A percentile compares a stretch with the other conserved stretches of the same genome.
These are phyloP conservation scores for Blastobasis adustella DNA, from an alignment of 2,888 invertebrate genomes.

Conservation along the genomic window DNA sequence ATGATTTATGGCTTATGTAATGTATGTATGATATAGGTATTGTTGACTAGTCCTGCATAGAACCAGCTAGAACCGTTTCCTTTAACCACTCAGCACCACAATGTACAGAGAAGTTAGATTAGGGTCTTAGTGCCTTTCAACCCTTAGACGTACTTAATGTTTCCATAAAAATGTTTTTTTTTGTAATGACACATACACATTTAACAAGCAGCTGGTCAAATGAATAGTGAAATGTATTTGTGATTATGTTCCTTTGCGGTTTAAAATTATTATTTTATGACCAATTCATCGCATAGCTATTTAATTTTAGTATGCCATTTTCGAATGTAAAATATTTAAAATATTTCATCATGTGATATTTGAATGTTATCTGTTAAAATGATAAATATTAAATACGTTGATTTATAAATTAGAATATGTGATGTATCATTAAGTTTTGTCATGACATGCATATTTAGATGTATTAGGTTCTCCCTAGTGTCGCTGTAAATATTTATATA, in stretches of 20 bases:
- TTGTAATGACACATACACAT: not conserved
- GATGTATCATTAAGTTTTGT: conserved; percentile 26
- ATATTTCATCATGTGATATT: conserved; percentile 71
- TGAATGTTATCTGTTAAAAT: conserved; percentile 70
- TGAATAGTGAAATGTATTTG: too few relatives aligned
- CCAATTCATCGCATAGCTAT: conserved; percentile 14
- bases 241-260: too few relatives aligned
- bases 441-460: conserved; percentile 47
- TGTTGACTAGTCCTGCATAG: too few relatives aligned
- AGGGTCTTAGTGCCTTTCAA: conserved; percentile 69
- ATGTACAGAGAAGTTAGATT: conserved; percentile 64
- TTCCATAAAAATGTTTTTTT: conserved; percentile 11
- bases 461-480: conserved; percentile 31
- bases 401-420: conserved; percentile 37
- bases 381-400: conserved; percentile 49
- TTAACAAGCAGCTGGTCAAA: too few relatives aligned
- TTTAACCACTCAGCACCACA: too few relatives aligned
- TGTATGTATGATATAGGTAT: too few relatives aligned
- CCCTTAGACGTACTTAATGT: conserved; percentile 54
- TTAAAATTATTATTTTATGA: not conserved
- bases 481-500: conserved; percentile 50
- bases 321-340: conserved; percentile 48
- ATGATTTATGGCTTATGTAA: too few relatives aligned
- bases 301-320: conserved; percentile 53
- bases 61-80: too few relatives aligned